These are phyloP conservation scores for Hyalella azteca DNA, from an alignment of 2,888 invertebrate genomes.

Conservation along the genomic window DNA sequence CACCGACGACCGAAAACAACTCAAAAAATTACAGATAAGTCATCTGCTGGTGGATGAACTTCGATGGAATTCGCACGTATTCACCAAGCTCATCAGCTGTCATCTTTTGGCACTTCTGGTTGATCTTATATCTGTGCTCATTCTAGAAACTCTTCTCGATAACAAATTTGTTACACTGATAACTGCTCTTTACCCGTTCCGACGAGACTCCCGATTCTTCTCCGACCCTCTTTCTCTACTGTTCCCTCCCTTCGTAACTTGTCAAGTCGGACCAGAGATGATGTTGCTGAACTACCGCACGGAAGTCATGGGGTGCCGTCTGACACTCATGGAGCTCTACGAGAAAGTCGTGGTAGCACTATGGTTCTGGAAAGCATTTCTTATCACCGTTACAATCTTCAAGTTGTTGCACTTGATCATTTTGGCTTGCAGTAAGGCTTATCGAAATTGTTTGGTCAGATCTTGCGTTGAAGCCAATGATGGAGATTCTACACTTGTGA, in stretches of 20 bases:
- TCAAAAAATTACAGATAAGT: background rate
- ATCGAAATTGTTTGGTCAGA: background rate
- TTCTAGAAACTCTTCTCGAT: constrained; percentile 7
- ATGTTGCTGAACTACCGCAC: constrained; percentile 32
- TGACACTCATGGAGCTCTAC: constrained; percentile 28
- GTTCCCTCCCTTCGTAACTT: constrained; percentile 29
- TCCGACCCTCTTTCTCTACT: constrained; percentile 25
- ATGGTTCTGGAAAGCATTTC: constrained; percentile 20
- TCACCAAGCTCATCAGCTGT: background rate
- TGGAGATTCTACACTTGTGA: background rate
- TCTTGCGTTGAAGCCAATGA: background rate
- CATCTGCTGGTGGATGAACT: constrained; percentile 17
- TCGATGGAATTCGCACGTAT: constrained; percentile 27
- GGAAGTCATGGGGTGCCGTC: constrained; percentile 9
- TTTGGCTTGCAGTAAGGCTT: background rate
- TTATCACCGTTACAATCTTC: background rate
- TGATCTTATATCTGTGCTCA: background rate
- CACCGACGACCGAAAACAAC: background rate
- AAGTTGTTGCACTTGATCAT: background rate
- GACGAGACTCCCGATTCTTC: background rate
- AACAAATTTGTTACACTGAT: constrained; percentile 5
- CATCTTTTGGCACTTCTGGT: background rate
- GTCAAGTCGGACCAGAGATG: constrained; percentile 33
- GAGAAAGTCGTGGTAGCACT: constrained; percentile 2
- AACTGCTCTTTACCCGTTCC: constrained; percentile 11